Conservation (phyloP, 2,888 invertebrate genomes). For the Scrobipalpa costella region DNA sequence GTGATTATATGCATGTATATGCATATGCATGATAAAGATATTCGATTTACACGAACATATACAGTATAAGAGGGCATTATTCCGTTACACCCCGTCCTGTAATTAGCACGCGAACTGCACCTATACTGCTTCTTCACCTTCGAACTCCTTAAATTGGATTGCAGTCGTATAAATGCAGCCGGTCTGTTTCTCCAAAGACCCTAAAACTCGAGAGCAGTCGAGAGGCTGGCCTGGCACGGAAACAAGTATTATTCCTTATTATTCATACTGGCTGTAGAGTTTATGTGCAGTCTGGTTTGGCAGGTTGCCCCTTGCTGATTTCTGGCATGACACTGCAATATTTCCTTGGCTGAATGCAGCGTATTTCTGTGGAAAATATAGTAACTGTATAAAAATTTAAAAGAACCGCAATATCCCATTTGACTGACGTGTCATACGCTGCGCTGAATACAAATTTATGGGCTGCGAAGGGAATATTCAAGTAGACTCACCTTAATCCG, state of each 20-base stretch:
- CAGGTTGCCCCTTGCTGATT: slow-evolving; percentile 8
- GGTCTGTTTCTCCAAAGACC: neutral
- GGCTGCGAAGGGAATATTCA: neutral
- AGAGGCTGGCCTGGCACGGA: slow-evolving; percentile 7
- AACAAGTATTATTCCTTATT: slow-evolving; percentile 4
- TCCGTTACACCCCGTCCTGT: too few relatives aligned
- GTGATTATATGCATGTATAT: too few relatives aligned
- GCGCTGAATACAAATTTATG: neutral
- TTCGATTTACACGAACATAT: too few relatives aligned
- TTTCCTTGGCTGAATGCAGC: neutral
- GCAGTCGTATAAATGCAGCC: slow-evolving; percentile 6
- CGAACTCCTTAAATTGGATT: slow-evolving; percentile 4
- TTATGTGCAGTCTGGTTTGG: slow-evolving; percentile 6
- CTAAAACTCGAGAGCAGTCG: neutral
- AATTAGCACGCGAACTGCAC: too few relatives aligned
- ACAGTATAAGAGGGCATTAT: too few relatives aligned
- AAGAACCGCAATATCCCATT: neutral
- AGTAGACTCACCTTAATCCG: slow-evolving; percentile 1
- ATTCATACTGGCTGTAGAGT: slow-evolving; percentile 3
- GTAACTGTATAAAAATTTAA: neutral
- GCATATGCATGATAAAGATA: too few relatives aligned
- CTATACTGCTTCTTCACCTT: neutral
- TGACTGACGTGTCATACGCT: neutral
- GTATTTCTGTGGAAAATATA: neutral
- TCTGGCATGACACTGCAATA: slow-evolving; percentile 4